Base-by-base conservation (phyloP, 2,797 vertebrate genomes). In the Acanthurus leucopareius region DNA sequence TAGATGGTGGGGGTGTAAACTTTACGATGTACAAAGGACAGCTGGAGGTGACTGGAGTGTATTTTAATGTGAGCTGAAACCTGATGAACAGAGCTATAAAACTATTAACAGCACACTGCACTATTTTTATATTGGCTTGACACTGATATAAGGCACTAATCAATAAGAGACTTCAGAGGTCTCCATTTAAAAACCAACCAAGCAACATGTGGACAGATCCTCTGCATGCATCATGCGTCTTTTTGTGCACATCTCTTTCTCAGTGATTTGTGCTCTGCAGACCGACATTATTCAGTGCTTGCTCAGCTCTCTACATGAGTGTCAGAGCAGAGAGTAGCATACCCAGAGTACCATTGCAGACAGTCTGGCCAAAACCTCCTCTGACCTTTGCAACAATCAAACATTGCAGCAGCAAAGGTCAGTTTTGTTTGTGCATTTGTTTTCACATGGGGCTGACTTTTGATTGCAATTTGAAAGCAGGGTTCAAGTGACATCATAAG, bases 381-480 rank as follows among this genome's bases (percentile, higher is more conserved):
- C 70, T 58, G 77, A 85, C 73, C 84, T 77, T 73, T 79, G 52
- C 65, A 69, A 75, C 69, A 56, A 60, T 45, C 54, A 42, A 69
- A 78, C 69, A 59, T 32, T 75, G 75, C 82, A 77, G 59, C 81
- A 73, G 59, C 62, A 80, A 73, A 83, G 87, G 84, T 89, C 75
- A 79, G 9, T 58, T 80, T 67, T 86, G 72, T 84, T 72, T 79
- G 62, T 51, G 42, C 64, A 35, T 64, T 64, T 80, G 68, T 76
- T 81, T 74, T 69, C 83, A 80, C 68, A 61, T 59, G 73, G 51
- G 38, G 45, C 73, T 71, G 60, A 42, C 58, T 80, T 83, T 40
- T 75, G 83, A 91, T 86, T 86, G 70, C 60, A 7, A 84, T 82
- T 75, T 47, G 67, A 87, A 88, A 64, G 57, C 68, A 76, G 42